Conservation (phyloP, 2,113 vertebrate species). For the Cardinalis cardinalis region DNA sequence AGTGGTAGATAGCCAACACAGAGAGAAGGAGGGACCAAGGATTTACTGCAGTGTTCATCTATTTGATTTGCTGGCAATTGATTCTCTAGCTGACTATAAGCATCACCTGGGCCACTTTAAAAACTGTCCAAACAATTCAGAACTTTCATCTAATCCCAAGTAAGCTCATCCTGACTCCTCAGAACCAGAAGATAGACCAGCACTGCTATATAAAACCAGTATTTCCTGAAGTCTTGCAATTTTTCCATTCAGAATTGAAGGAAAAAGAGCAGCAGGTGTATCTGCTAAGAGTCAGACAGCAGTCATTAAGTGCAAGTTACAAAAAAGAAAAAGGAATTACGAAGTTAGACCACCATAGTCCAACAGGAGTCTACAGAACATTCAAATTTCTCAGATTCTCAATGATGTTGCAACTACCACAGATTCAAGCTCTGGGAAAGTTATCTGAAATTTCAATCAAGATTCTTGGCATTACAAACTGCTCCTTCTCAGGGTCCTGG, state of each 20-base stretch:
- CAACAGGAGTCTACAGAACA: background rate
- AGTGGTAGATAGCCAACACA: background rate
- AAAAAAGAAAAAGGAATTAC: background rate
- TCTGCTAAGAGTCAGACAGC: background rate
- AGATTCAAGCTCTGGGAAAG: background rate
- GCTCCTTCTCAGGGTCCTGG: background rate
- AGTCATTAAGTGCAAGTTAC: background rate
- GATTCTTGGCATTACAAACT: background rate
- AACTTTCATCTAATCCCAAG: background rate
- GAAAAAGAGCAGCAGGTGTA: background rate
- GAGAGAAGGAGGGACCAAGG: background rate
- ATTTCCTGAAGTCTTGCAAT: background rate
- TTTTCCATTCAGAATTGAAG: background rate
- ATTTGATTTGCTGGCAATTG: background rate
- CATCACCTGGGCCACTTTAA: fast-evolving
- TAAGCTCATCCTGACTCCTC: background rate
- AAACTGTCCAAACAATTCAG: background rate
- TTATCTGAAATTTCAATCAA: background rate
- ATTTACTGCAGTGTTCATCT: background rate
- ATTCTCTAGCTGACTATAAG: background rate
- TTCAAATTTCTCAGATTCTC: background rate
- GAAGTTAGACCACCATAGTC: background rate
- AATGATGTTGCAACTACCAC: background rate
- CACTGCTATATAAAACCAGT: background rate
- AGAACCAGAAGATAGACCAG: background rate